These are phyloP conservation scores for Lissocephala sabroskyi DNA, from an alignment of 2,888 invertebrate species.

Conservation along the genomic window DNA sequence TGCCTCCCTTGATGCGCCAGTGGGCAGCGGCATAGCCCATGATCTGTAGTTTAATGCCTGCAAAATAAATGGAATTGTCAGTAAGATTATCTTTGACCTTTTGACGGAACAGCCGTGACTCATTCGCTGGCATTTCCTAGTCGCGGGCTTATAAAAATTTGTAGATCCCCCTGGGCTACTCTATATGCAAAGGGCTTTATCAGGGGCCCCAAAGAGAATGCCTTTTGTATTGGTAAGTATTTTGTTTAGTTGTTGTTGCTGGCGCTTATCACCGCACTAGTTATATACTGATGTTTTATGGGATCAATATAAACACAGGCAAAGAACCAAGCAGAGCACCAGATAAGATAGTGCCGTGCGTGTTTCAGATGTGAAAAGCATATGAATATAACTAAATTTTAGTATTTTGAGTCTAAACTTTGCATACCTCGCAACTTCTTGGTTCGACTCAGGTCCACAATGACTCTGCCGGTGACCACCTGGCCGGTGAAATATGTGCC, in stretches of 20 bases:
- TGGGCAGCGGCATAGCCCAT: slow-evolving; percentile 75
- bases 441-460: slow-evolving; percentile 60
- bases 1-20: slow-evolving; percentile 71
- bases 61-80: slow-evolving; percentile 13
- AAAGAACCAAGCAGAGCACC: slow-evolving; percentile 5
- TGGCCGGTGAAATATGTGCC: slow-evolving; percentile 74
- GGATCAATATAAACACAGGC: too few relatives aligned
- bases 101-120: slow-evolving; percentile 22
- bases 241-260: not conserved
- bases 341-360: slow-evolving; percentile 2
- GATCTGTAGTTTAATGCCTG: slow-evolving; percentile 74
- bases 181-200: too few relatives aligned
- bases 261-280: too few relatives aligned
- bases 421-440: slow-evolving; percentile 68
- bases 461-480: slow-evolving; percentile 65
- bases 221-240: not conserved
- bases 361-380: not conserved
- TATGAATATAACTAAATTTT: not conserved
- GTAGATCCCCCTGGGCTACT: slow-evolving; percentile 23
- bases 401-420: not conserved
- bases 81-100: not conserved
- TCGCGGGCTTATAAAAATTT: not conserved
- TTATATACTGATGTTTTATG: too few relatives aligned
- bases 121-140: slow-evolving; percentile 36
- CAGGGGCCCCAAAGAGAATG: too few relatives aligned